phyloP scores from a whole-genome alignment of 2,888 invertebrate species.

The Polydrusus cervinus region DNA sequence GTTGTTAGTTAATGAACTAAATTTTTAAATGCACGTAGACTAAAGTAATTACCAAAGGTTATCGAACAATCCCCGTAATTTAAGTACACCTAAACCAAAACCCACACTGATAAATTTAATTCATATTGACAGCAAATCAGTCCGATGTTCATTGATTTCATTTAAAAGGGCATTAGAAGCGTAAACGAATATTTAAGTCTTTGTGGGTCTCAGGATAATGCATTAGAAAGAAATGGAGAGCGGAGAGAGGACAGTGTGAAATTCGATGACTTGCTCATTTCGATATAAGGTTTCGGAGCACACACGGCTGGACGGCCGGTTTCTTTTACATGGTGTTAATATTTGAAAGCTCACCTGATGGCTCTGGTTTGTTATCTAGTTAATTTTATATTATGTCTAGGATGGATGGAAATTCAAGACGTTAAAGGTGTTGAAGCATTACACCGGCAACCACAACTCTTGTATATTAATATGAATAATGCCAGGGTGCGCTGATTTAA shows the following conservation, averaged over 20 bases:
- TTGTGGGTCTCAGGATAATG: neutral
- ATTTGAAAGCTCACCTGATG: slow-evolving; percentile 35
- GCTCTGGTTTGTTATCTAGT: neutral
- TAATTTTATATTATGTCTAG: neutral
- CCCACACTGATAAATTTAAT: slow-evolving; percentile 49
- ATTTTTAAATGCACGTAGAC: no score
- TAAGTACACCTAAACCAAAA: slow-evolving; percentile 26
- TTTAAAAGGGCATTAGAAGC: slow-evolving; percentile 55
- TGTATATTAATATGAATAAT: no score
- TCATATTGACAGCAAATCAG: slow-evolving; percentile 56
- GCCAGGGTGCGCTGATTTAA: no score
- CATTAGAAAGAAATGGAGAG: slow-evolving; percentile 32
- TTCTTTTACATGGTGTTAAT: slow-evolving; percentile 41
- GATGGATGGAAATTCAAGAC: neutral
- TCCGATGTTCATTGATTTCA: slow-evolving; percentile 57
- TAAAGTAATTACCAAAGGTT: no score
- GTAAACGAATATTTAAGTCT: slow-evolving; percentile 52
- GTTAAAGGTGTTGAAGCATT: neutral
- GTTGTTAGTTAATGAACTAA: no score
- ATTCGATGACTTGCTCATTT: slow-evolving; percentile 49
- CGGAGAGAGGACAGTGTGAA: slow-evolving; percentile 38
- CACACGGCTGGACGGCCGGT: slow-evolving; percentile 29
- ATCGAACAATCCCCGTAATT: slow-evolving; percentile 28
- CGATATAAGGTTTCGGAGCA: slow-evolving; percentile 52
- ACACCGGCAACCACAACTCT: neutral